Base-by-base conservation (phyloP, 2,797 vertebrate species). In the Chelon labrosus region DNA sequence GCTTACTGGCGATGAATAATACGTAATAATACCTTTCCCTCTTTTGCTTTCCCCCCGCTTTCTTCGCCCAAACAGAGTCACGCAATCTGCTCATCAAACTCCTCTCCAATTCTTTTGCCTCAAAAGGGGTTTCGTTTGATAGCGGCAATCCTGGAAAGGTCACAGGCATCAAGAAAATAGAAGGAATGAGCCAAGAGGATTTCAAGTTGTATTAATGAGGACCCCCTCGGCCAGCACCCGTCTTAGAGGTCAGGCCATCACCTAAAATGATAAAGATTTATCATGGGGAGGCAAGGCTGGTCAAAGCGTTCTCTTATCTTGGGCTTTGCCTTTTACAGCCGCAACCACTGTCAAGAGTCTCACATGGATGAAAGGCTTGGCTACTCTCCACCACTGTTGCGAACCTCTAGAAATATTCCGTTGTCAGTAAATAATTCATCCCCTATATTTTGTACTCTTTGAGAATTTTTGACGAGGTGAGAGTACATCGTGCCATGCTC, bases 241-340 rank as follows among this genome's bases (percentile, higher is more conserved):
- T 92, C 90, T 92, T 91, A 94, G 93, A 95, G 94, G 94, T 95
- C 93, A 94, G 88, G 80, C 93, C 93, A 94, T 95, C 94, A 95
- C 91, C 93, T 91, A 94, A 94, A 95, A 94, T 93, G 93, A 95
- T 95, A 93, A 94, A 96, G 94, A 95, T 95, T 93, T 94, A 95
- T 95, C 91, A 92, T 81, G 84, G 90, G 87, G 85, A 92, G 91
- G 85, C 83, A 76, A 85, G 88, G 83, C 88, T 92, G 92, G 93
- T 93, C 91, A 93, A 92, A 94, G 93, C 74, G 65, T 63, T 90
- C 93, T 94, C 93, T 95, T 93, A 95, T 94, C 92, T 94, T 68
- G 11, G 68, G 83, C 88, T 90, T 75, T 91, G 85, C 89, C 82
- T 95, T 92, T 93, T 90, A 92, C 89, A 88, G 88, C 91, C 90